phyloP scores from a whole-genome alignment of 2,797 vertebrate species.

The Scyliorhinus canicula region DNA sequence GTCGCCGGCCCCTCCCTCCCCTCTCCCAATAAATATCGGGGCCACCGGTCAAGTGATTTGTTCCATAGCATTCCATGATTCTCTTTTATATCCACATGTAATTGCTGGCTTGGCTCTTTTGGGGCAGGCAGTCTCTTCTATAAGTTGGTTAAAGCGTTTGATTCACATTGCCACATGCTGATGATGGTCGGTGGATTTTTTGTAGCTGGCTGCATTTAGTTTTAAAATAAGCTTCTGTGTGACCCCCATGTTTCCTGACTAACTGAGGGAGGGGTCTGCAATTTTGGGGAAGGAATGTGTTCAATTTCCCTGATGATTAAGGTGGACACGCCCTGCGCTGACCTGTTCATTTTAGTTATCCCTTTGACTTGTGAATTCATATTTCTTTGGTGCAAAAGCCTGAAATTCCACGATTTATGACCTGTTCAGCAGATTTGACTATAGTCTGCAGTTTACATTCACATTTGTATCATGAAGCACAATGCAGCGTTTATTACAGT shows the following conservation, averaged over 20 bases:
- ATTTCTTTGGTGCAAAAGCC: not conserved
- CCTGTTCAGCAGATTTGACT: not conserved
- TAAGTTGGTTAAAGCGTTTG: not conserved
- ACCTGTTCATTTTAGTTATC: not conserved
- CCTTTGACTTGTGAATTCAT: not conserved
- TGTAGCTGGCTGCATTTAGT: not conserved
- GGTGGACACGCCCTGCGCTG: not conserved
- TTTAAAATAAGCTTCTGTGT: not conserved
- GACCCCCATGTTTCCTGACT: not conserved
- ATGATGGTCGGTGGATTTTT: not conserved
- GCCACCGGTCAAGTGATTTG: not conserved
- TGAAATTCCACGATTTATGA: not conserved
- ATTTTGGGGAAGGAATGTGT: not conserved
- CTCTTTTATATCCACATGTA: not conserved
- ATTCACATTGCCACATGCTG: not conserved
- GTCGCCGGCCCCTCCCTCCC: too few species aligned
- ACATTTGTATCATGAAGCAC: not conserved
- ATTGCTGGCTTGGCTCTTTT: too few species aligned
- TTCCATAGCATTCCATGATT: not conserved
- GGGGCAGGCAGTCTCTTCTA: not conserved
- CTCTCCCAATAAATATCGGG: not conserved
- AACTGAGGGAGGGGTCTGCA: not conserved
- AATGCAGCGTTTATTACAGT: conserved; percentile 4
- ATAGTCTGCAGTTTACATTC: not conserved
- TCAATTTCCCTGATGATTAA: not conserved